These are phyloP conservation scores for Mythimna pallens DNA, from an alignment of 2,888 invertebrate genomes.

Conservation along the genomic window DNA sequence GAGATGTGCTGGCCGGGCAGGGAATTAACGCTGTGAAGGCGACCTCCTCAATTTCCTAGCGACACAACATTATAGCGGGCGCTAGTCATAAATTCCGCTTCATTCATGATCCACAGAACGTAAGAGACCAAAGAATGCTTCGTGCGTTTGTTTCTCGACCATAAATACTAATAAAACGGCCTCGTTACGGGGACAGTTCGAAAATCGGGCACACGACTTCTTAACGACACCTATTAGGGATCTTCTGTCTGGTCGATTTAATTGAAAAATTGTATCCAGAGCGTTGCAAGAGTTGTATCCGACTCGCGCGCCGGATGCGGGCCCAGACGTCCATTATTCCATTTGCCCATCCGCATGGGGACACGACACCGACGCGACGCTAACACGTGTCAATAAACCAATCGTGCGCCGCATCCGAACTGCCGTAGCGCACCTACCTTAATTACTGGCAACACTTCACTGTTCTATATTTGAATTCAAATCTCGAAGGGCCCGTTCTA, in stretches of 20 bases:
- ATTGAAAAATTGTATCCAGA: conserved; percentile 91
- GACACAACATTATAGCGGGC: conserved; percentile 79
- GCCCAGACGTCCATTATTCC: conserved; percentile 90
- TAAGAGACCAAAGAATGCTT: conserved; percentile 77
- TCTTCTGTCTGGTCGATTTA: conserved; percentile 90
- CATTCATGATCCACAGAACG: conserved; percentile 84
- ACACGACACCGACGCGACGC: conserved; percentile 76
- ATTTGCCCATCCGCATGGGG: conserved; percentile 90
- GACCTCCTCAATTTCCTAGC: conserved; percentile 76
- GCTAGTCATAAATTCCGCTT: conserved; percentile 87
- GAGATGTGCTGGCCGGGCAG: conserved; percentile 66
- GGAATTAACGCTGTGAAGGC: conserved; percentile 59
- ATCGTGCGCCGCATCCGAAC: conserved; percentile 73
- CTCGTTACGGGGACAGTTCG: conserved; percentile 89
- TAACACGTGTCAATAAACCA: conserved; percentile 87
- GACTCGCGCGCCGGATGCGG: conserved; percentile 90
- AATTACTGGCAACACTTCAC: conserved; percentile 76
- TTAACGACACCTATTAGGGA: conserved; percentile 91
- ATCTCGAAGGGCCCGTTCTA: conserved; percentile 80
- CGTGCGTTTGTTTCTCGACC: conserved; percentile 85
- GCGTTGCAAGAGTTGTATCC: conserved; percentile 89
- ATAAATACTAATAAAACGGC: conserved; percentile 90
- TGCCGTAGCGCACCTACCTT: conserved; percentile 70
- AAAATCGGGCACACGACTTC: conserved; percentile 90
- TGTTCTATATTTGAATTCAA: conserved; percentile 81